Conservation (phyloP, 2,113 vertebrate species). For the Hydropotes inermis region DNA sequence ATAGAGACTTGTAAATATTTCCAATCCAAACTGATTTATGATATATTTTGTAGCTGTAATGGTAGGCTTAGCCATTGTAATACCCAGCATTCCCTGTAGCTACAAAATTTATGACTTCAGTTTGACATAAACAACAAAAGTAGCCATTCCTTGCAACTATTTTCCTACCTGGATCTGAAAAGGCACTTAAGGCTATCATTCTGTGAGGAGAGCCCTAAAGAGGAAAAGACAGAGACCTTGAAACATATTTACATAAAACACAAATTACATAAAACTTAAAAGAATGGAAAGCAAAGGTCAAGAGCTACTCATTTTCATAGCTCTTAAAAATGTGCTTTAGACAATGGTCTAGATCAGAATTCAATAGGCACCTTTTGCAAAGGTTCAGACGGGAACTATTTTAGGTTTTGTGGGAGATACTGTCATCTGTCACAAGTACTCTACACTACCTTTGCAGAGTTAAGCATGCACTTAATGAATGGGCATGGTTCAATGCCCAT, state of each 20-base stretch:
- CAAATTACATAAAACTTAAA: conserved; percentile 1
- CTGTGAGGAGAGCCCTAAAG: not conserved
- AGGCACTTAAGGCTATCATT: not conserved
- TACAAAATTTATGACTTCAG: conserved; percentile 19
- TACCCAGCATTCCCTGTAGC: not conserved
- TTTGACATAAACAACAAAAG: conserved; percentile 31
- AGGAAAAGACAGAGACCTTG: not conserved
- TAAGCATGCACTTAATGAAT: not conserved
- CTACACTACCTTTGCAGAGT: not conserved
- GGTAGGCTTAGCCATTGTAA: not conserved
- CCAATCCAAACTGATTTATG: conserved; percentile 46
- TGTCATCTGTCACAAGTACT: not conserved
- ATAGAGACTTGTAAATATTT: conserved; percentile 42
- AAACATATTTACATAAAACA: not conserved
- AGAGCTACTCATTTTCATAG: not conserved
- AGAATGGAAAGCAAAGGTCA: not conserved
- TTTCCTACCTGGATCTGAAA: conserved; percentile 1
- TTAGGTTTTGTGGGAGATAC: not conserved
- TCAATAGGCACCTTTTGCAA: not conserved
- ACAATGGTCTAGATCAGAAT: not conserved
- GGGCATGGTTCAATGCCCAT: not conserved
- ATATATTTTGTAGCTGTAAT: not conserved
- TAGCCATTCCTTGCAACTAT: conserved; percentile 13
- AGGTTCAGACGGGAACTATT: not conserved
- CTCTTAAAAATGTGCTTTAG: not conserved